These are phyloP conservation scores for Drosophila niveifrons DNA, from an alignment of 2,888 invertebrate species.

Conservation along the genomic window DNA sequence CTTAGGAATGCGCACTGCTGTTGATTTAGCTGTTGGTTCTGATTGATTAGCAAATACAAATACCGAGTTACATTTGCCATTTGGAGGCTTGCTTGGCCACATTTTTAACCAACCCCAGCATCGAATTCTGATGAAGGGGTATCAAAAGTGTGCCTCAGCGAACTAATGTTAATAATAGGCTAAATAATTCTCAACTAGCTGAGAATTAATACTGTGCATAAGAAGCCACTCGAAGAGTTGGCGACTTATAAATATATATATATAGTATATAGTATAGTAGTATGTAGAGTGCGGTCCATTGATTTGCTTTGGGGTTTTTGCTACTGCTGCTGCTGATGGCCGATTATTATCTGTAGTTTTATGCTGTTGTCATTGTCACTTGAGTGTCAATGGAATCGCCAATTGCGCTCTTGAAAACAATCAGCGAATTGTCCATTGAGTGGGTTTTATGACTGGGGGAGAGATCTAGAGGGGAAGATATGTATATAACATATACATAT, in stretches of 20 bases:
- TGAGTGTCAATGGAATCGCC: constrained; percentile 59
- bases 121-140: background rate
- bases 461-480: background rate
- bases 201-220: constrained; percentile 51
- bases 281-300: constrained; percentile 11
- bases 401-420: constrained; percentile 56
- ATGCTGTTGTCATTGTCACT: constrained; percentile 42
- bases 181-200: constrained; percentile 42
- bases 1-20: background rate
- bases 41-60: background rate
- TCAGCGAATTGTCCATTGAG: constrained; percentile 50
- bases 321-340: constrained; percentile 22
- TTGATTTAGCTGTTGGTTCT: constrained; percentile 1
- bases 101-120: background rate
- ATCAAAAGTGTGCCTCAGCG: constrained; percentile 6
- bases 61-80: background rate
- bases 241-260: no score
- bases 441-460: background rate
- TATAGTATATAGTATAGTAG: background rate
- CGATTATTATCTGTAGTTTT: constrained; percentile 22
- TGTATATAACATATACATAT: no score
- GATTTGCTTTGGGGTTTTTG: constrained; percentile 7
- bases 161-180: constrained; percentile 18
- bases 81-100: background rate
- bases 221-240: constrained; percentile 16